Conservation (phyloP, 1,140 invertebrate genomes). For the Sinella curviseta region DNA sequence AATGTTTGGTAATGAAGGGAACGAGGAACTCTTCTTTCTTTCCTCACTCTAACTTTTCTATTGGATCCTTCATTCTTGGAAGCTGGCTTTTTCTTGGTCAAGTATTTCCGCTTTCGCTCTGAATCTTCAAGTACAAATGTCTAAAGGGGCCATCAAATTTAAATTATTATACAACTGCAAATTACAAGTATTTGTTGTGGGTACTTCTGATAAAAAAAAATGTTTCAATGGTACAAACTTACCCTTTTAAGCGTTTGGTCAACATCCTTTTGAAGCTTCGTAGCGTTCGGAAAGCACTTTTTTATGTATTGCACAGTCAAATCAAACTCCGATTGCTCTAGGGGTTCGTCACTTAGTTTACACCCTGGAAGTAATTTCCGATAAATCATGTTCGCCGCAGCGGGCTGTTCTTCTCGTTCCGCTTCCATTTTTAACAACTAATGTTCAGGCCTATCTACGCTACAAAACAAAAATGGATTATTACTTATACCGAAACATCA, state of each 20-base stretch:
- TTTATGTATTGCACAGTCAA: conserved; percentile 36
- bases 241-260: conserved; percentile 46
- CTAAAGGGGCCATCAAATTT: conserved; percentile 17
- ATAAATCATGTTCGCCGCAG: conserved; percentile 3
- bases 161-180: not conserved
- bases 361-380: conserved; percentile 38
- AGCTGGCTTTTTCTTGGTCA: not conserved
- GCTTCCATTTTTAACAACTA: not conserved
- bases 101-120: conserved; percentile 1
- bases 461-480: not conserved
- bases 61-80: not conserved
- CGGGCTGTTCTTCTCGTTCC: too few species aligned
- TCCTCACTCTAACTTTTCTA: not conserved
- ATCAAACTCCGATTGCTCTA: conserved; percentile 42
- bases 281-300: conserved; percentile 38
- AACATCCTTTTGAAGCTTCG: conserved; percentile 39
- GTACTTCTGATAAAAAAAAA: too few species aligned
- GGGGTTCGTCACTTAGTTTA: not conserved
- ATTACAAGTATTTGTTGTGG: not conserved
- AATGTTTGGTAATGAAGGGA: conserved; percentile 65
- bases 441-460: not conserved
- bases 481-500: not conserved
- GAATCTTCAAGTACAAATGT: conserved; percentile 34
- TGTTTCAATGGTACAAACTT: too few species aligned
- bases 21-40: conserved; percentile 2